Evolutionary conservation across 2,888 invertebrate genomes (phyloP).

Genomic region (Ditula angustiorana): DNA sequence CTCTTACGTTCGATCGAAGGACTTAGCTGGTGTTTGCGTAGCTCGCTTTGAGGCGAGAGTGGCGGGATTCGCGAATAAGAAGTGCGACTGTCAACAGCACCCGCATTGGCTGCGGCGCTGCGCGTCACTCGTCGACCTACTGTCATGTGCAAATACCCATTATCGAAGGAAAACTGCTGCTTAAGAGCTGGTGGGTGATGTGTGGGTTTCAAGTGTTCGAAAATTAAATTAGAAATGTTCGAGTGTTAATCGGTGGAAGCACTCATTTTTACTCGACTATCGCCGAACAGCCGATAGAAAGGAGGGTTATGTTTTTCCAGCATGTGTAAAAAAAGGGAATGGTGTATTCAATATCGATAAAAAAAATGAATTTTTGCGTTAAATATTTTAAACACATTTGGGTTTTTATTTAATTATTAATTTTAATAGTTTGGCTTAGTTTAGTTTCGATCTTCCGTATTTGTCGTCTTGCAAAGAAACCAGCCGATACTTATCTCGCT

Average conservation of each 20-base stretch:
- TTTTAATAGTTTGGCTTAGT: no score
- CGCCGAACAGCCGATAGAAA: no score
- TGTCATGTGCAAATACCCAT: slow-evolving; percentile 36
- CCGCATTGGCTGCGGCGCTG: slow-evolving; percentile 11
- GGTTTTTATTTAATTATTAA: no score
- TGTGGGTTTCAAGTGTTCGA: neutral
- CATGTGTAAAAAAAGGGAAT: no score
- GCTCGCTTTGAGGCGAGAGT: slow-evolving; percentile 28
- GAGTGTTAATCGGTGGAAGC: neutral
- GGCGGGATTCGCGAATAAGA: slow-evolving; percentile 23
- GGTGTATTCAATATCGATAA: no score
- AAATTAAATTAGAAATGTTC: neutral
- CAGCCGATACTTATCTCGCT: neutral
- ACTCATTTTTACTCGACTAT: neutral
- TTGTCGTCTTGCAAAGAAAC: neutral
- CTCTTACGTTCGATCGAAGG: slow-evolving; percentile 18
- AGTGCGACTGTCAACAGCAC: slow-evolving; percentile 32
- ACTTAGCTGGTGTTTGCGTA: slow-evolving; percentile 26
- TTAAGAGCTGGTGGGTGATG: neutral
- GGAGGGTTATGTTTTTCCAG: no score
- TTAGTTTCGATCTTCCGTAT: neutral
- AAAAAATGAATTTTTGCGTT: no score
- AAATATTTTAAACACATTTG: no score
- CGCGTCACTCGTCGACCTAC: slow-evolving; percentile 24
- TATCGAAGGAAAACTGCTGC: slow-evolving; percentile 26